Conservation (phyloP, 2,797 vertebrate species). For the Percopsis omiscomaycus region DNA sequence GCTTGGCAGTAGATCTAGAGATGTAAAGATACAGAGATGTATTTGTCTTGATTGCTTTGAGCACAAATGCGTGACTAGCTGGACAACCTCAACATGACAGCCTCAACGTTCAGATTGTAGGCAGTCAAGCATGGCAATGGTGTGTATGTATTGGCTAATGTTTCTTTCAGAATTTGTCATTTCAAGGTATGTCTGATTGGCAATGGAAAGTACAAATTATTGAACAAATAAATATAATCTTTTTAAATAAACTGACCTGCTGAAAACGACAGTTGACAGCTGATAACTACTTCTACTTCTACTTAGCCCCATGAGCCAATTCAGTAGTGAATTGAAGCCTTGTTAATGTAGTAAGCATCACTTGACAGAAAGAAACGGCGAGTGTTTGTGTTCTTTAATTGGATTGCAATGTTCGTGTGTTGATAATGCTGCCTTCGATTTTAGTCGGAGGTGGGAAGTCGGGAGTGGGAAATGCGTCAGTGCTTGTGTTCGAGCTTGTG, state of each 20-base stretch:
- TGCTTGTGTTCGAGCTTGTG: too few species aligned
- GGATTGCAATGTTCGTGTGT: constrained; percentile 40
- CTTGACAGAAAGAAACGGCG: constrained; percentile 51
- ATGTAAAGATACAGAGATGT: constrained; percentile 10
- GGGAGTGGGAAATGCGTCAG: too few species aligned
- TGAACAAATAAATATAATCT: too few species aligned
- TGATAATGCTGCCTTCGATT: constrained; percentile 31
- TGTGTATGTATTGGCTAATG: too few species aligned
- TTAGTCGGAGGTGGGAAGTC: too few species aligned
- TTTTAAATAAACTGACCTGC: not conserved
- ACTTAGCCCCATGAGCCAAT: constrained; percentile 24
- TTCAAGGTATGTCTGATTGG: too few species aligned
- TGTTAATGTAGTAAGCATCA: constrained; percentile 49
- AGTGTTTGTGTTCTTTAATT: constrained; percentile 49
- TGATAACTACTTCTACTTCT: constrained; percentile 15
- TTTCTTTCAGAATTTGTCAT: too few species aligned
- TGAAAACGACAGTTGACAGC: not conserved
- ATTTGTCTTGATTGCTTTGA: constrained; percentile 6
- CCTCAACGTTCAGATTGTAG: not conserved
- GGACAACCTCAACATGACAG: not conserved
- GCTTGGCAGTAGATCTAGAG: not conserved
- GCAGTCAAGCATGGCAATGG: too few species aligned
- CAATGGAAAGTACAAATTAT: too few species aligned
- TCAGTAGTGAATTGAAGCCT: constrained; percentile 31
- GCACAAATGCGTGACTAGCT: not conserved